Base-by-base conservation (phyloP, 1,140 invertebrate species). In the Cydia strobilella region DNA sequence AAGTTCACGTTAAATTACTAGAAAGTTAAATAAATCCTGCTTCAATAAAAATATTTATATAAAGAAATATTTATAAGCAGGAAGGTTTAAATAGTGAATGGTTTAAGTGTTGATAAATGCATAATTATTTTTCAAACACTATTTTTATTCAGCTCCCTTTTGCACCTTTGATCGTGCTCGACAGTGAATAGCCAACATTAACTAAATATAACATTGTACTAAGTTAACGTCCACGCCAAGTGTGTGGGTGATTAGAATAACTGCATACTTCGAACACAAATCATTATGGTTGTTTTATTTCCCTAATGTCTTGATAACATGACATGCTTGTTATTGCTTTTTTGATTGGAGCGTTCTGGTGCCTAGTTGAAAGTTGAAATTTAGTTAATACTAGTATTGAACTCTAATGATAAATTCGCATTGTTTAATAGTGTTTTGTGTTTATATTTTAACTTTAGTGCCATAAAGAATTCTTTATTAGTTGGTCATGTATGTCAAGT, bases 191-290 rank as follows among this genome's bases (percentile, higher is more conserved):
- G 35, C 65, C 35, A 27, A 1, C 27, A 2, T 35, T 9, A 59
- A 7, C 27, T 39, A 69, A n/a, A 69, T 35, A 39, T 69, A 18
- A 69, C n/a, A 18, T 42, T 39, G 25, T 18, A 69, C 65, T 35
- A 35, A 42, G 65, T 39, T 69, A 69, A 69, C 27, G 65, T 42
- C 65, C 15, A 66, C 27, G 25, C 20, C 63, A 69, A 69, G 65
- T 69, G 65, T 69, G 65, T 35, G 65, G 65, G 65, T 69, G 65
- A 69, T 69, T 69, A 69, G 65, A 35, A 69, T 69, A 69, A 69
- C 65, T 69, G 65, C 65, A 42, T 69, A 35, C 65, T 69, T 35
- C 31, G 65, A 69, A 69, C 65, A 69, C 65, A 69, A 69, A 69
- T 35, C 65, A 69, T 69, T 66, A 66, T 7, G 25, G 63, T 66